These are phyloP conservation scores for Drosophila dives DNA, from an alignment of 2,888 invertebrate species.

Conservation along the genomic window DNA sequence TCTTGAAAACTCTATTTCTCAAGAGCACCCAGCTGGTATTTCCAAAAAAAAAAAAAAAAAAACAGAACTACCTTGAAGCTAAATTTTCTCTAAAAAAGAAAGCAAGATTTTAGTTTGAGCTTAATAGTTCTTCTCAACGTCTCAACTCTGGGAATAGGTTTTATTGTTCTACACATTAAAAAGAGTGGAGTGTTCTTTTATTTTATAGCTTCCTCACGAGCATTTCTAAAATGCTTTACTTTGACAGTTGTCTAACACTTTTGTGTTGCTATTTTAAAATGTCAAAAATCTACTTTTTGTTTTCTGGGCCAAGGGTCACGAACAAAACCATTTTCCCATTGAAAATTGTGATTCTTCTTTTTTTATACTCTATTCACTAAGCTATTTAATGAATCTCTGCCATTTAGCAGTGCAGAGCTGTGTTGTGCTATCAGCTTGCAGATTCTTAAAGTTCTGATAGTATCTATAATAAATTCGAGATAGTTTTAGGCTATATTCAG, in stretches of 20 bases:
- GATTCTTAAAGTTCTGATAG: background rate
- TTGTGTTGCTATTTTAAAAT: background rate
- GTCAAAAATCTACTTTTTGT: background rate
- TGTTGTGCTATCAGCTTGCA: background rate
- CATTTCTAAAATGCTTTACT: conserved; percentile 2
- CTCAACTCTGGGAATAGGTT: conserved; percentile 5
- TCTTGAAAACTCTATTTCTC: background rate
- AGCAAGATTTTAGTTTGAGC: background rate
- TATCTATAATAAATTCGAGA: background rate
- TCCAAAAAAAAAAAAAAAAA: background rate
- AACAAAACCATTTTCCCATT: background rate
- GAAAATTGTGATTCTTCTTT: background rate
- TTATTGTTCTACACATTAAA: background rate
- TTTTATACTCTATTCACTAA: background rate
- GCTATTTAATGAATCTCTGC: background rate
- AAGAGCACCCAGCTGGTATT: background rate
- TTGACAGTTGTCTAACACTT: background rate
- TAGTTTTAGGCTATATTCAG: conserved; percentile 1
- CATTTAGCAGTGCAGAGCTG: background rate
- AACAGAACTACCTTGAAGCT: background rate
- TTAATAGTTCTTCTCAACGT: background rate
- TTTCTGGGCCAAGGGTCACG: background rate
- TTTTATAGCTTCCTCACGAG: conserved; percentile 7
- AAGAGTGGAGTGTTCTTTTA: background rate
- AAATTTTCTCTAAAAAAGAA: background rate